Evolutionary conservation across 2,888 invertebrate species (phyloP).

Genomic region (Anthophora plumipes): DNA sequence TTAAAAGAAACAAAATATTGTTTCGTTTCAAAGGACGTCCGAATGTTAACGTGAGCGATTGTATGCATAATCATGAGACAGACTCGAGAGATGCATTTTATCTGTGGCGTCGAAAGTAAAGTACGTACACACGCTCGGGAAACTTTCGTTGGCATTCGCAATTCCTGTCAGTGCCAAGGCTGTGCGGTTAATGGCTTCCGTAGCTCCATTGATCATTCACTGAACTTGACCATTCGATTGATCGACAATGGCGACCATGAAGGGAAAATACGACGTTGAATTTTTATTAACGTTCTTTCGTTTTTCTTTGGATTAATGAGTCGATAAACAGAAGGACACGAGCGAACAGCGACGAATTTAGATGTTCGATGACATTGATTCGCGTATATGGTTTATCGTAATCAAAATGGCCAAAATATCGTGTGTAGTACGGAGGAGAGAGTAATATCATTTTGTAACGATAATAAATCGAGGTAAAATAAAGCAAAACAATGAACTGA

Average conservation of each 20-base stretch:
- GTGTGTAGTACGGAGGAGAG: too few relatives aligned
- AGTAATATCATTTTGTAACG: not conserved
- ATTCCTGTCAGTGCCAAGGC: slow-evolving; percentile 60
- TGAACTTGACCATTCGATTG: slow-evolving; percentile 29
- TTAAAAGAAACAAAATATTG: too few relatives aligned
- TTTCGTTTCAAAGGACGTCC: too few relatives aligned
- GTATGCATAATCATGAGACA: too few relatives aligned
- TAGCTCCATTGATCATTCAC: slow-evolving; percentile 12
- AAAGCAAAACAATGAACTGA: not conserved
- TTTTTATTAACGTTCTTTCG: not conserved
- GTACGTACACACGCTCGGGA: slow-evolving; percentile 7
- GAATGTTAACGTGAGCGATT: too few relatives aligned
- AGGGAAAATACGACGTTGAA: not conserved
- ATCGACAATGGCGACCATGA: not conserved
- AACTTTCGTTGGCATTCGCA: slow-evolving; percentile 1
- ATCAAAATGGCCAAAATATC: too few relatives aligned
- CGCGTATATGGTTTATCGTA: too few relatives aligned
- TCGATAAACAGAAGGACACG: too few relatives aligned
- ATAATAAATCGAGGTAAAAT: too few relatives aligned
- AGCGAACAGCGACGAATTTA: too few relatives aligned
- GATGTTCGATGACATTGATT: too few relatives aligned
- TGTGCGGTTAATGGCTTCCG: slow-evolving; percentile 29
- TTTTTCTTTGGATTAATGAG: not conserved
- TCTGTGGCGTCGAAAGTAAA: not conserved
- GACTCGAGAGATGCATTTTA: not conserved